Base-by-base conservation (phyloP, 2,797 vertebrate genomes). In the Malurus splendens region DNA sequence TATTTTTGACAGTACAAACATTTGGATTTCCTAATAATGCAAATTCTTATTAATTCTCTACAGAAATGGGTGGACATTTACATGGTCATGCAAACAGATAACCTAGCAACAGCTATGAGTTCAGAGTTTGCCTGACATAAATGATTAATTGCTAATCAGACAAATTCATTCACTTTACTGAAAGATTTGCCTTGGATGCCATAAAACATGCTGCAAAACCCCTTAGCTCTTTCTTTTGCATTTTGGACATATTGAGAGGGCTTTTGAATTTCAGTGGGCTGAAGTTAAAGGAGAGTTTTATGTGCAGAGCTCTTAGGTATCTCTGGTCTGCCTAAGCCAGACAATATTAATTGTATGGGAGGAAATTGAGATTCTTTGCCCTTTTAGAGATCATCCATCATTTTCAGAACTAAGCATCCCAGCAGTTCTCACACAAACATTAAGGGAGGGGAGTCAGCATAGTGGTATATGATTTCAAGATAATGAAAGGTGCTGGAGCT, bases 281-380 rank as follows among this genome's bases (percentile, higher is more conserved):
- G 30, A 50, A 66, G 36, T n/a, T n/a, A 62, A 70, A 86, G 73
- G 30, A 65, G 24, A 87, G 5, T 12, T 87, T 52, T 66, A 11
- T 1, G 1, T 17, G 30, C 80, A 72, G 75, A 84, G 17, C 41
- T 86, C 39, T 82, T 33, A 12, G 25, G 30, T 64, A 36, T 4
- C 55, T 2, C 70, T 86, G 70, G 30, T 76, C 82, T 89, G 77
- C 52, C 55, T 60, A 44, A 66, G 32, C 76, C 67, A 71, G 87
- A 41, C 65, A 87, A 54, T 87, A 65, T 78, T 90, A 87, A 93
- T 70, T 3, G 2, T 33, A 41, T 50, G 45, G 60, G 71, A 95
- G 74, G 80, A 93, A 93, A 93, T 56, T 61, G 74, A 87, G 52
- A 87, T 87, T 87, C 80, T 78, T 87, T 76, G 54, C 62, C 42